These are phyloP conservation scores for Oncorhynchus keta DNA, from an alignment of 2,113 vertebrate species.

Conservation along the genomic window DNA sequence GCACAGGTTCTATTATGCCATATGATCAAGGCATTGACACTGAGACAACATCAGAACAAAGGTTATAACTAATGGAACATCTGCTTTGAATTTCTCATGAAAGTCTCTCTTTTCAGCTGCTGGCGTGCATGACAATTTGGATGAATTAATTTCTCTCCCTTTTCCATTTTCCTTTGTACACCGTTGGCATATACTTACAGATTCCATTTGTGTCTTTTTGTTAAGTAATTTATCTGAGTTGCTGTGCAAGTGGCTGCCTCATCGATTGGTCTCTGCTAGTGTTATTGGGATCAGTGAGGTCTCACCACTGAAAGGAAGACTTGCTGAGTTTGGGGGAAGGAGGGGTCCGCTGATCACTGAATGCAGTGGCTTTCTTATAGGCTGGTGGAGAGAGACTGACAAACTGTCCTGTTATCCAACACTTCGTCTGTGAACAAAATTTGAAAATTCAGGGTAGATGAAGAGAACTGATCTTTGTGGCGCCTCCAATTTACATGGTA, in stretches of 20 bases:
- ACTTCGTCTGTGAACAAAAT: not conserved
- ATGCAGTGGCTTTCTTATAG: not conserved
- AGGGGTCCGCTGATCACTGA: not conserved
- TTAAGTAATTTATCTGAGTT: slow-evolving; percentile 50
- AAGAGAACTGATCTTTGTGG: not conserved
- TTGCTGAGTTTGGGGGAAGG: not conserved
- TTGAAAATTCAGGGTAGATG: slow-evolving; percentile 1
- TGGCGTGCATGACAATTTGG: slow-evolving; percentile 20
- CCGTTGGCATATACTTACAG: slow-evolving; percentile 26
- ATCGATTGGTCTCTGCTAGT: slow-evolving; percentile 44
- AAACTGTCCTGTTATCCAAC: not conserved
- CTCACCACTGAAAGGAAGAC: slow-evolving; percentile 14
- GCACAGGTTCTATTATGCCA: not conserved
- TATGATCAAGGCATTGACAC: not conserved
- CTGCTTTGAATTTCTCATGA: not conserved
- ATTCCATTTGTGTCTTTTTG: slow-evolving; percentile 46
- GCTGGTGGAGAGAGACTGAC: not conserved
- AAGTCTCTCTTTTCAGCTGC: slow-evolving; percentile 4
- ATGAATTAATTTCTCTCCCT: slow-evolving; percentile 25
- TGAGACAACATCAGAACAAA: slow-evolving; percentile 4
- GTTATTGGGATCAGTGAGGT: slow-evolving; percentile 48
- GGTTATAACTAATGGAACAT: slow-evolving; percentile 5
- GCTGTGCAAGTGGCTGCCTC: slow-evolving; percentile 45
- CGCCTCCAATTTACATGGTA: slow-evolving; percentile 2
- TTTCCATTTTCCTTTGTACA: not conserved